A percentile compares a stretch with the other conserved stretches of the same genome.
These are phyloP conservation scores for Megaustenia siamemsis DNA, from an alignment of 2,888 invertebrate genomes.

Conservation along the genomic window DNA sequence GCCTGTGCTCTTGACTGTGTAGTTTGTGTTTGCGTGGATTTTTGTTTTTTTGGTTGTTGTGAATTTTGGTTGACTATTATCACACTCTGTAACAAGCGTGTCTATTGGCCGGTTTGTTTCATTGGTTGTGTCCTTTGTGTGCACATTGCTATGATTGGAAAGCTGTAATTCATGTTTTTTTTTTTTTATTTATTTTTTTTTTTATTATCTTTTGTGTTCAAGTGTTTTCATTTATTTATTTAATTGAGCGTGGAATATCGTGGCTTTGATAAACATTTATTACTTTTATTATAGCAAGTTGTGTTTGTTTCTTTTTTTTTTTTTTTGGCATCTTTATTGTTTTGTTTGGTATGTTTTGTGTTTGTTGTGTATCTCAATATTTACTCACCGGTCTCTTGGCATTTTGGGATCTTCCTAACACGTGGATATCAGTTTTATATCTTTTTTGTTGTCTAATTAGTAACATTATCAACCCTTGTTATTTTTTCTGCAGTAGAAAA, in stretches of 20 bases:
- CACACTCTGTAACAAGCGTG: constrained; percentile 45
- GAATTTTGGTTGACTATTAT: constrained; percentile 35
- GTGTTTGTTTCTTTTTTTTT: not conserved
- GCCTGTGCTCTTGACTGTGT: constrained; percentile 51
- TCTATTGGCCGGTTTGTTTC: constrained; percentile 29
- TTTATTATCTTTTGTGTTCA: constrained; percentile 36
- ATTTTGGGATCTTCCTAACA: constrained; percentile 50
- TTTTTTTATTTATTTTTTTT: constrained; percentile 39
- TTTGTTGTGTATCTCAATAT: constrained; percentile 1
- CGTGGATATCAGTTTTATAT: constrained; percentile 7
- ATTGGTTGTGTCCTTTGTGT: constrained; percentile 36
- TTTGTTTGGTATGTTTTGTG: constrained; percentile 39
- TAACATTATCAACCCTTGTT: constrained; percentile 14
- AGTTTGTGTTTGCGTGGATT: constrained; percentile 35
- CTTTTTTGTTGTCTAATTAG: constrained; percentile 29
- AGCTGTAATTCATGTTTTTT: constrained; percentile 40
- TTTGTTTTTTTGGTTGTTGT: constrained; percentile 21
- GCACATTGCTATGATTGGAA: constrained; percentile 39
- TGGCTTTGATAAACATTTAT: constrained; percentile 41
- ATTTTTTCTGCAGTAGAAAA: not conserved
- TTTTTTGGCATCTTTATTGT: constrained; percentile 2
- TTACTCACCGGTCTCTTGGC: constrained; percentile 45
- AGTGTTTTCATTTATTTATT: constrained; percentile 3
- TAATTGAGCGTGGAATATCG: constrained; percentile 40
- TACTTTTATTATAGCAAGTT: constrained; percentile 18